Conservation (phyloP, 2,113 vertebrate species). For the Ophiodon elongatus region DNA sequence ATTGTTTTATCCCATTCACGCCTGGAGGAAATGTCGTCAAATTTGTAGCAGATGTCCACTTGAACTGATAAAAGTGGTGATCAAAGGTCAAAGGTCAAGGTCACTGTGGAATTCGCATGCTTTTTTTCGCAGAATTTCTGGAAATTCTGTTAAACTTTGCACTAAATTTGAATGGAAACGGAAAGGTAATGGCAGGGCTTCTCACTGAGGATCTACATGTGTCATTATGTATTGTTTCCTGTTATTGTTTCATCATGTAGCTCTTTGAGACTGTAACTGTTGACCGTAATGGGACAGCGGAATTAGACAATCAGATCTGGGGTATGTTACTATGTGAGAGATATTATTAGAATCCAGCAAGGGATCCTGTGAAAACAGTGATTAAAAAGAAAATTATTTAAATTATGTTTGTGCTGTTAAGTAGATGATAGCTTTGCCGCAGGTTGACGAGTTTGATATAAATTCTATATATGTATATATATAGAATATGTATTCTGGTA, state of each 20-base stretch:
- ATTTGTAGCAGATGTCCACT: background rate
- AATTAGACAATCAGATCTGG: background rate
- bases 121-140: background rate
- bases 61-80: background rate
- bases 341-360: background rate
- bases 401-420: conserved; percentile 34
- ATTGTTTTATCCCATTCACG: background rate
- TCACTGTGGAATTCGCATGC: too few relatives aligned
- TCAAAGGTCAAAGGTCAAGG: too few relatives aligned
- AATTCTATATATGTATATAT: too few relatives aligned
- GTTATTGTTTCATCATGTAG: background rate
- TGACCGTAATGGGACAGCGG: conserved; percentile 4
- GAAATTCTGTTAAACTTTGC: too few relatives aligned
- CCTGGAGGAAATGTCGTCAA: background rate
- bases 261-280: background rate
- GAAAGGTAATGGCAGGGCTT: background rate
- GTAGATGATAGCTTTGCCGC: background rate
- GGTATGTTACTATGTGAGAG: background rate
- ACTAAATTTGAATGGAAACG: too few relatives aligned
- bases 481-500: background rate
- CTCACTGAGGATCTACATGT: background rate
- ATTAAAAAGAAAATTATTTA: conserved; percentile 21
- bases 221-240: background rate
- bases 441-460: background rate
- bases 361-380: background rate